Conservation (phyloP, 2,113 vertebrate genomes). For the Catharus bicknelli region DNA sequence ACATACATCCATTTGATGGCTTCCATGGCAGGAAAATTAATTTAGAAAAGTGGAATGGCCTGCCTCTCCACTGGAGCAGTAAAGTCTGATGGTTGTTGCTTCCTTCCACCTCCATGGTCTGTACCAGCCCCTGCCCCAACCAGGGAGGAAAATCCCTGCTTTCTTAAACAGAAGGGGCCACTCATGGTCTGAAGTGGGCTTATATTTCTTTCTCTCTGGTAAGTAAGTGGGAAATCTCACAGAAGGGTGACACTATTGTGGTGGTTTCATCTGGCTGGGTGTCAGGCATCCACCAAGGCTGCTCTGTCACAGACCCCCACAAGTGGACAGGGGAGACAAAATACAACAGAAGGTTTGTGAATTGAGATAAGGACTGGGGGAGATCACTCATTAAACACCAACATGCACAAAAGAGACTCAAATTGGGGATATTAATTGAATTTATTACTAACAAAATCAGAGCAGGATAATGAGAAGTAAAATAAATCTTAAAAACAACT, state of each 20-base stretch:
- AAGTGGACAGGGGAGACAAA: neutral
- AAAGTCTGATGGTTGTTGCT: neutral
- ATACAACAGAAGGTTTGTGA: neutral
- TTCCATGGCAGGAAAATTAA: neutral
- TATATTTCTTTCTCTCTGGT: neutral
- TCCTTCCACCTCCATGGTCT: neutral
- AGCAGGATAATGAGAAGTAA: neutral
- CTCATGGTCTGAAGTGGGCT: accelerated
- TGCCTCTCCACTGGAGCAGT: neutral
- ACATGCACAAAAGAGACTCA: neutral
- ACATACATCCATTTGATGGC: neutral
- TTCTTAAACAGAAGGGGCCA: neutral
- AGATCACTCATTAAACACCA: neutral
- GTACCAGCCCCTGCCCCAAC: neutral
- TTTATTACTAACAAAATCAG: neutral
- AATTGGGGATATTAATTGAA: neutral
- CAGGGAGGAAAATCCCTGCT: neutral
- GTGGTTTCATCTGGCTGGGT: neutral
- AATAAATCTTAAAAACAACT: neutral
- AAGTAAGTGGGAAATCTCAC: neutral
- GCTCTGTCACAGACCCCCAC: neutral
- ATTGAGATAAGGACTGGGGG: neutral
- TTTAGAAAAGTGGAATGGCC: neutral
- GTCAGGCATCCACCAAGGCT: neutral
- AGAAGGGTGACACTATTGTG: neutral